Conservation (phyloP, 1,140 invertebrate species). For the Lysiphlebus fabarum region DNA sequence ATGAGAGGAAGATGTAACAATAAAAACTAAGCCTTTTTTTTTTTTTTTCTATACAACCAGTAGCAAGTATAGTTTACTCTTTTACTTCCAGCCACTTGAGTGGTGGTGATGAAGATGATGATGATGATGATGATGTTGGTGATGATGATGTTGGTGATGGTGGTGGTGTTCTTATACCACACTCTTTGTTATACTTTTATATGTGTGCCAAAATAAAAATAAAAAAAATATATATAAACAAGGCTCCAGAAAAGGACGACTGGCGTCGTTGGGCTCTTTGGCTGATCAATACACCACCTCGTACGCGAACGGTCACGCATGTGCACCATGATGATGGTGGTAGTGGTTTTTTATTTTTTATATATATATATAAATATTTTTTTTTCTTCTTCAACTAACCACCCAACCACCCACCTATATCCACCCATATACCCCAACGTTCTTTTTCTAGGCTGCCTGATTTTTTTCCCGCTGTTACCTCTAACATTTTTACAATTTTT, state of each 20-base stretch:
- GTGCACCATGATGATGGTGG: conserved; percentile 46
- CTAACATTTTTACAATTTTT: conserved; percentile 48
- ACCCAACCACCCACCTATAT: conserved; percentile 27
- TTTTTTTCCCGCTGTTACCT: conserved; percentile 50
- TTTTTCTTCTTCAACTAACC: conserved; percentile 26
- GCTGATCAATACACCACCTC: conserved; percentile 56
- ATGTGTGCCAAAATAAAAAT: not conserved
- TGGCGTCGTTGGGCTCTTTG: conserved; percentile 56
- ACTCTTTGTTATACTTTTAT: not conserved
- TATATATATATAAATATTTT: too few relatives aligned
- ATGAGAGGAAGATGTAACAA: conserved; percentile 7
- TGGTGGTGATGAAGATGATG: too few relatives aligned
- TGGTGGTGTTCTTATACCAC: too few relatives aligned
- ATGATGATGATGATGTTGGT: too few relatives aligned
- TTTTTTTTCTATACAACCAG: too few relatives aligned
- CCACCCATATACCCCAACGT: conserved; percentile 26
- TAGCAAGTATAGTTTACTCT: too few relatives aligned
- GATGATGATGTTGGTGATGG: too few relatives aligned
- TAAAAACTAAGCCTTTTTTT: not conserved
- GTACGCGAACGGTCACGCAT: conserved; percentile 56
- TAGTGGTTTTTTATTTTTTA: conserved; percentile 25
- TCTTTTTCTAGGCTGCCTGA: conserved; percentile 44
- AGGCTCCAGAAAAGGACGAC: conserved; percentile 56
- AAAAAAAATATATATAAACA: conserved; percentile 44
- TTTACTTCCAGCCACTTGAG: too few relatives aligned